Evolutionary conservation across 2,797 vertebrate species (phyloP).

Genomic region (Acanthurus leucopareius): DNA sequence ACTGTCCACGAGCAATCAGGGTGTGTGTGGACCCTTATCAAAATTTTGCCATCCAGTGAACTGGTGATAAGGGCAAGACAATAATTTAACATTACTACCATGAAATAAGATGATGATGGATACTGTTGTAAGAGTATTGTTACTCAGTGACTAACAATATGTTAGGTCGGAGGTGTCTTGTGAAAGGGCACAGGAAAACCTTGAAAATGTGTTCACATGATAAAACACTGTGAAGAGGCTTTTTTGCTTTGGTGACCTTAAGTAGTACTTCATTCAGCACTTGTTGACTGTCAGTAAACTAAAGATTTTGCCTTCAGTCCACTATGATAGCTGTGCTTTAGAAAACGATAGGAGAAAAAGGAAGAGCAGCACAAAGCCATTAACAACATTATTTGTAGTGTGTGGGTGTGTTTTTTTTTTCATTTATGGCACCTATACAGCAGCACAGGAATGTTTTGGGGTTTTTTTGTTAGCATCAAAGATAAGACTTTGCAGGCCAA

Average conservation of each 20-base stretch:
- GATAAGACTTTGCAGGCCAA: not conserved
- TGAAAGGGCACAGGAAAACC: not conserved
- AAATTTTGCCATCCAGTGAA: slow-evolving; percentile 20
- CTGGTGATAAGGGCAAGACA: slow-evolving; percentile 27
- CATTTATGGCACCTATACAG: slow-evolving; percentile 3
- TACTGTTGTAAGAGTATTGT: not conserved
- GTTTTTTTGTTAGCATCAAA: not conserved
- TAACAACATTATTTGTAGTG: slow-evolving; percentile 9
- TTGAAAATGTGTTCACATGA: not conserved
- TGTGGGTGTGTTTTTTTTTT: not conserved
- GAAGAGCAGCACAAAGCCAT: slow-evolving; percentile 3
- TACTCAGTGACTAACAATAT: not conserved
- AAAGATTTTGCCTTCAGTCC: not conserved
- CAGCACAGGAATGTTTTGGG: not conserved
- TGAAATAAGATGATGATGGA: slow-evolving; percentile 22
- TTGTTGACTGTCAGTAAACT: not conserved
- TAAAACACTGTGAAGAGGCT: not conserved
- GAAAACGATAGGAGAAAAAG: not conserved
- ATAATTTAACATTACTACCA: slow-evolving; percentile 5
- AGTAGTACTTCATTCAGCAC: no score
- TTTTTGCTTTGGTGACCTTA: not conserved
- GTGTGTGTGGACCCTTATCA: slow-evolving; percentile 6
- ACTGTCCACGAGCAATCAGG: not conserved
- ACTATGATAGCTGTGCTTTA: not conserved
- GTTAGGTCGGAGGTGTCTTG: not conserved